Conservation (phyloP, 2,888 invertebrate species). For the Noctua janthina region DNA sequence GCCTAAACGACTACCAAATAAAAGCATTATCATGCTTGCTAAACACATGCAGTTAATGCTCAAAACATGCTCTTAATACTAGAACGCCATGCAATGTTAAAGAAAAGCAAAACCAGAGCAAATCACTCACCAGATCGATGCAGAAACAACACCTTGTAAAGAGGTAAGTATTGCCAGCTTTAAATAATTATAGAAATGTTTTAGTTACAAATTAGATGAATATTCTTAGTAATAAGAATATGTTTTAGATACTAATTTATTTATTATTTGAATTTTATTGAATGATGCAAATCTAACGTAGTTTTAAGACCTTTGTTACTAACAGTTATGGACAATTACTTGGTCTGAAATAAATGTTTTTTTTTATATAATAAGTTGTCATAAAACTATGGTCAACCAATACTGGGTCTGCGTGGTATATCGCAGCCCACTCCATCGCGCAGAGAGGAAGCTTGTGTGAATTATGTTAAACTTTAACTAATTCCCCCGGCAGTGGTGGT, state of each 20-base stretch:
- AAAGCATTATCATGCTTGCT: background rate
- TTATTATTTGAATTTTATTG: too few species aligned
- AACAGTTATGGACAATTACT: too few species aligned
- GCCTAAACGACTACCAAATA: background rate
- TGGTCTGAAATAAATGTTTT: too few species aligned
- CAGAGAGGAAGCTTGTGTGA: background rate
- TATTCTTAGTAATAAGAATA: background rate
- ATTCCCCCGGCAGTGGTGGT: background rate
- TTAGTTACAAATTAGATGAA: background rate
- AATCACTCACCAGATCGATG: slow-evolving; percentile 77
- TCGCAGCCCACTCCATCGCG: background rate
- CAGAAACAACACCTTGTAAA: slow-evolving; percentile 57
- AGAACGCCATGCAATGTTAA: slow-evolving; percentile 62
- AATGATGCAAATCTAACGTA: too few species aligned
- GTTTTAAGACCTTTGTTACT: too few species aligned
- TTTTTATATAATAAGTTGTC: background rate
- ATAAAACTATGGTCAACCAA: background rate
- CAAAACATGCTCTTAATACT: slow-evolving; percentile 32
- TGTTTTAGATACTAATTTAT: too few species aligned
- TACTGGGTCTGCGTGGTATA: background rate
- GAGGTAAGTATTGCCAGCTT: slow-evolving; percentile 47
- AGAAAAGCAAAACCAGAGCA: slow-evolving; percentile 64
- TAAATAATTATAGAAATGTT: slow-evolving; percentile 1
- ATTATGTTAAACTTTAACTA: background rate
- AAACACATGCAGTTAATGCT: slow-evolving; percentile 37